A percentile compares a stretch with the other conserved stretches of the same genome.
These are phyloP conservation scores for Microctenopoma stevenorrisi DNA, from an alignment of 2,797 vertebrate genomes.

Conservation along the genomic window DNA sequence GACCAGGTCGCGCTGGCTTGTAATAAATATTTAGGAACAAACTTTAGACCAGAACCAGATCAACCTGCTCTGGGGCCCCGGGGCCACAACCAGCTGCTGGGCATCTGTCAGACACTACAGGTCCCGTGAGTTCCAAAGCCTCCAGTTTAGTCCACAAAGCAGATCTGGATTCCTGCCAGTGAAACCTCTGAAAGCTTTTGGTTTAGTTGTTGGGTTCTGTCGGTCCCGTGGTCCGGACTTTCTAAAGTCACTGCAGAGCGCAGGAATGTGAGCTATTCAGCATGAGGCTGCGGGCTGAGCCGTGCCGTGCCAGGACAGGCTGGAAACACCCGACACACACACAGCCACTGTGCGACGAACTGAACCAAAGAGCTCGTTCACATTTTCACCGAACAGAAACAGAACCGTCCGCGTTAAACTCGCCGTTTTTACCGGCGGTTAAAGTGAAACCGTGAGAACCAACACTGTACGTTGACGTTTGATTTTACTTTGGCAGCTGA, in stretches of 20 bases:
- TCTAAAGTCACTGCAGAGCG: constrained; percentile 7
- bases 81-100: not conserved
- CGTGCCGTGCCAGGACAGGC: constrained; percentile 36
- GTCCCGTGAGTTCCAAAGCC: too few species aligned
- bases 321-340: constrained; percentile 8
- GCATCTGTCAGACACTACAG: too few species aligned
- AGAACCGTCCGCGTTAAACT: constrained; percentile 23
- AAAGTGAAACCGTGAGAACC: not conserved
- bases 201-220: constrained; percentile 14
- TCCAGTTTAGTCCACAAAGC: not conserved
- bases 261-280: constrained; percentile 75
- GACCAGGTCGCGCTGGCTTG: too few species aligned
- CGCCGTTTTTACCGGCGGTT: not conserved
- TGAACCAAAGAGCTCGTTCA: not conserved
- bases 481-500: not conserved
- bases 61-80: not conserved
- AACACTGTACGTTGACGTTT: rapidly evolving
- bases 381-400: not conserved
- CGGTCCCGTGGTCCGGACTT: constrained; percentile 24
- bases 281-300: constrained; percentile 41
- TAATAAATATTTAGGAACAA: not conserved
- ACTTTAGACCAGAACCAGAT: not conserved
- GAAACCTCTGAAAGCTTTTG: too few species aligned
- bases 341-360: too few species aligned
- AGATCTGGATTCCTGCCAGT: not conserved